A percentile compares a stretch with the other conserved stretches of the same genome.
phyloP scores from a whole-genome alignment of 2,113 vertebrate genomes.

The Cisticola juncidis region DNA sequence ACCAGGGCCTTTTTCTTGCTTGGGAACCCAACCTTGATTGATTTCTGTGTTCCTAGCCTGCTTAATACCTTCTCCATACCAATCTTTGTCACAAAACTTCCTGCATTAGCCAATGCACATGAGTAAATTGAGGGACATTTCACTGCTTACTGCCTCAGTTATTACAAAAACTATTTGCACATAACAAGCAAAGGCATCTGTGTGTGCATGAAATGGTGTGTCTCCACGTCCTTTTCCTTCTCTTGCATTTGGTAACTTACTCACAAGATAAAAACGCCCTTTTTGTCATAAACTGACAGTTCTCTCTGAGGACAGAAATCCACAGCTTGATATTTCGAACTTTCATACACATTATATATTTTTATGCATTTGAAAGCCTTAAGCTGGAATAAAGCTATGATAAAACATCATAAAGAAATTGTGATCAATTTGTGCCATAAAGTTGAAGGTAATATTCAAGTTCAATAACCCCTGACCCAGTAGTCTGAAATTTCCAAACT shows the following conservation, averaged over 20 bases:
- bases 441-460: background rate
- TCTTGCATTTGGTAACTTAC: background rate
- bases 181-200: background rate
- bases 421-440: background rate
- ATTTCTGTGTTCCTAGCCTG: background rate
- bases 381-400: background rate
- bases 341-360: background rate
- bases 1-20: background rate
- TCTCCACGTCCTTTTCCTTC: background rate
- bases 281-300: background rate
- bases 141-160: background rate
- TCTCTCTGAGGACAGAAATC: background rate
- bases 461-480: background rate
- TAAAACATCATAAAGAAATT: background rate
- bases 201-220: accelerated
- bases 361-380: background rate
- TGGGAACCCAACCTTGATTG: background rate
- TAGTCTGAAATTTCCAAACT: background rate
- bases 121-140: background rate
- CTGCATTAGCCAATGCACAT: background rate
- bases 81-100: background rate
- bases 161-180: background rate
- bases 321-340: background rate
- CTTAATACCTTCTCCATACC: background rate
- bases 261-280: background rate